Evolutionary conservation across 2,888 invertebrate genomes (phyloP).

Genomic region (Hedya salicella): DNA sequence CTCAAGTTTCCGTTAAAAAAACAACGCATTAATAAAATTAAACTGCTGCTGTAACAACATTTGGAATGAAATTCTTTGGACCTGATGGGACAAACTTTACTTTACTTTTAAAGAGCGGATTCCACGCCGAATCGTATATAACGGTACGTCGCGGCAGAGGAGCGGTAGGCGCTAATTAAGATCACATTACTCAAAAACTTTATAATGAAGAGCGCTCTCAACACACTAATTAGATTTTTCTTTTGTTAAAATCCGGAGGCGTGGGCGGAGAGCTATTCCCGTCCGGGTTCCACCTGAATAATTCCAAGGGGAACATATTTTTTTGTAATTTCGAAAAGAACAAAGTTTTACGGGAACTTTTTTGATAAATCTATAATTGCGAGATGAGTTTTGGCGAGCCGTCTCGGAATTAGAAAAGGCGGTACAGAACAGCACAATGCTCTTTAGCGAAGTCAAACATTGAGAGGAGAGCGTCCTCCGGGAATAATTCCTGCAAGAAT

Average conservation of each 20-base stretch:
- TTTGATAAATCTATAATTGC: slow-evolving; percentile 43
- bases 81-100: slow-evolving; percentile 1
- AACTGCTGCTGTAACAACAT: slow-evolving; percentile 18
- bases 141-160: slow-evolving; percentile 21
- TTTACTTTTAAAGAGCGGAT: slow-evolving; percentile 3
- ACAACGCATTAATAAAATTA: slow-evolving; percentile 25
- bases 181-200: slow-evolving; percentile 43
- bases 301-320: slow-evolving; percentile 40
- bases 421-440: not conserved
- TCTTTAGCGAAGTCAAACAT: slow-evolving; percentile 25
- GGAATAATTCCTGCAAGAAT: slow-evolving; percentile 31
- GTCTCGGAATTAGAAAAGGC: slow-evolving; percentile 15
- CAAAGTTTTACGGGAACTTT: slow-evolving; percentile 36
- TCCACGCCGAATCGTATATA: not conserved
- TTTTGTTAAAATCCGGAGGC: slow-evolving; percentile 43
- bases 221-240: slow-evolving; percentile 43
- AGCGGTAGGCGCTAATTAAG: slow-evolving; percentile 39
- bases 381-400: slow-evolving; percentile 28
- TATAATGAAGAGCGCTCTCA: slow-evolving; percentile 44
- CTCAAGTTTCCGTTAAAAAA: slow-evolving; percentile 12
- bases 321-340: slow-evolving; percentile 33
- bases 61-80: slow-evolving; percentile 4
- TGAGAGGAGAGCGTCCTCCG: not conserved
- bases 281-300: slow-evolving; percentile 34
- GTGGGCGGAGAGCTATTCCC: slow-evolving; percentile 34